A percentile compares a stretch with the other conserved stretches of the same genome.
Conservation (phyloP, 2,113 vertebrate genomes). For the Antechinus stuartii region DNA sequence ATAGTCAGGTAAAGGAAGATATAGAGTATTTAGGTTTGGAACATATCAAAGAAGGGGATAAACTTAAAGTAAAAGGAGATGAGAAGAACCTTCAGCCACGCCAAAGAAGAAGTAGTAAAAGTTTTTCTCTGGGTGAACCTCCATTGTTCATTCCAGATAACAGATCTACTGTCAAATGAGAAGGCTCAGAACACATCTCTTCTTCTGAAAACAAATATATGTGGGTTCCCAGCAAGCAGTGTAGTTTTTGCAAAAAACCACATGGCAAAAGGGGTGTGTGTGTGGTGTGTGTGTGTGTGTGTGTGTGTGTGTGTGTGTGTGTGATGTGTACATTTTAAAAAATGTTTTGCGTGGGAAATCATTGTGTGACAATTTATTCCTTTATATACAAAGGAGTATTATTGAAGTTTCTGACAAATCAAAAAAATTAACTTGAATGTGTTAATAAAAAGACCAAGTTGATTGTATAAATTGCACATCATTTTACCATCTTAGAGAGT, state of each 20-base stretch:
- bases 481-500: constrained; percentile 54
- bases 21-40: constrained; percentile 76
- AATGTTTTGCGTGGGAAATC: constrained; percentile 19
- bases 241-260: constrained; percentile 95
- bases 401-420: constrained; percentile 51
- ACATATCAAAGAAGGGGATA: constrained; percentile 88
- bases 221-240: constrained; percentile 96
- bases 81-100: constrained; percentile 90
- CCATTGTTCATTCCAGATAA: constrained; percentile 97
- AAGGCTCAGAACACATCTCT: constrained; percentile 88
- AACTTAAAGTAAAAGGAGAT: constrained; percentile 88
- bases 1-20: constrained; percentile 82
- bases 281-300: constrained; percentile 22
- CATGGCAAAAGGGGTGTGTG: constrained; percentile 94
- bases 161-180: constrained; percentile 92
- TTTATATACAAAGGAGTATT: constrained; percentile 44
- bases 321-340: constrained; percentile 44
- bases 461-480: constrained; percentile 42
- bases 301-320: neutral
- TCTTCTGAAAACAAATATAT: constrained; percentile 85
- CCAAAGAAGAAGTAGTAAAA: constrained; percentile 91
- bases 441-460: constrained; percentile 63
- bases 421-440: constrained; percentile 57
- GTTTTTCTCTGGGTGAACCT: constrained; percentile 96
- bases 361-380: constrained; percentile 44